Percentiles rank a stretch among this genome's conserved stretches.
These are phyloP conservation scores for Muntiacus muntjak DNA, from an alignment of 2,113 vertebrate genomes.

Conservation along the genomic window DNA sequence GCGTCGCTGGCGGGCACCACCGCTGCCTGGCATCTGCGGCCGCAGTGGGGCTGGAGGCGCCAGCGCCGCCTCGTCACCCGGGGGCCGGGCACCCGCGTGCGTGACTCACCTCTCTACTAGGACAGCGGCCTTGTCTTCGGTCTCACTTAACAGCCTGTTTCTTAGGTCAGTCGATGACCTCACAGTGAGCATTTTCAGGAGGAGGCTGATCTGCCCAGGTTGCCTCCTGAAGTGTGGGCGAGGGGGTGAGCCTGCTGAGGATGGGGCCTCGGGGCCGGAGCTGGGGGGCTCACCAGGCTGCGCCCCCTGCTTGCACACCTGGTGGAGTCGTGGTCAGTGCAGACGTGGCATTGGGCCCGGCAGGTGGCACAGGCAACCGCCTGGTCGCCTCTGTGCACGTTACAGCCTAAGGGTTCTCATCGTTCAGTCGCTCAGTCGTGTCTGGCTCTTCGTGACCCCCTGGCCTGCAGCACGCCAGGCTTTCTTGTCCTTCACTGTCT, in stretches of 20 bases:
- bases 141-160: not conserved
- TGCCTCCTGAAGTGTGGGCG: not conserved
- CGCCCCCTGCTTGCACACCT: rapidly evolving
- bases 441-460: not conserved
- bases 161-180: not conserved
- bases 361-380: no score
- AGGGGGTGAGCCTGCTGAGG: not conserved
- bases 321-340: not conserved
- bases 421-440: rapidly evolving
- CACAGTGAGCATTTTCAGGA: not conserved
- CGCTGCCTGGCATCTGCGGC: not conserved
- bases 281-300: not conserved
- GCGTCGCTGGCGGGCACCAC: no score
- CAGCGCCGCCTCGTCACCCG: rapidly evolving
- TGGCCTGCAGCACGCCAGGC: not conserved
- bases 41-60: rapidly evolving
- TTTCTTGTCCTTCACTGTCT: not conserved
- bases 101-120: rapidly evolving
- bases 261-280: not conserved
- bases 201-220: not conserved
- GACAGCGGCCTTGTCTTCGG: not conserved
- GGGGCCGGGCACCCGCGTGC: not conserved
- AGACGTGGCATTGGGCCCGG: rapidly evolving
- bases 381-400: no score
- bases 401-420: rapidly evolving